These are phyloP conservation scores for Syritta pipiens DNA, from an alignment of 2,888 invertebrate species.

Conservation along the genomic window DNA sequence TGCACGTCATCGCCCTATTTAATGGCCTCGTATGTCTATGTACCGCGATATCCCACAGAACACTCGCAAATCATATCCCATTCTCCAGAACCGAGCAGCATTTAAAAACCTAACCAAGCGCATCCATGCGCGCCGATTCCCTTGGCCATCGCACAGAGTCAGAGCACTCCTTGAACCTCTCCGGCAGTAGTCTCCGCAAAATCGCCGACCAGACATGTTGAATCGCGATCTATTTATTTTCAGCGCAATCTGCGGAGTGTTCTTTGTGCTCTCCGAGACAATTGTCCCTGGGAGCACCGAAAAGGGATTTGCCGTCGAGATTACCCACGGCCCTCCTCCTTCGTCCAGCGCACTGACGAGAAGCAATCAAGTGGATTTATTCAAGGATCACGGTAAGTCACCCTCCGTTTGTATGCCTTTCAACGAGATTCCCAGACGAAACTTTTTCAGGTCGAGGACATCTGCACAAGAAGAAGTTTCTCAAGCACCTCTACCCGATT, in stretches of 20 bases:
- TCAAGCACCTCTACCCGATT: conserved; percentile 82
- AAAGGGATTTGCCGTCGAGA: neutral
- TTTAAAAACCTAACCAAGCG: conserved; percentile 51
- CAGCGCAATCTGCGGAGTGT: neutral
- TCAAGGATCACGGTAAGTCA: too few species aligned
- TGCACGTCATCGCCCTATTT: conserved; percentile 40
- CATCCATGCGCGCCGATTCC: conserved; percentile 41
- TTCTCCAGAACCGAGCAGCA: conserved; percentile 4
- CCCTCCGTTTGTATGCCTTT: too few species aligned
- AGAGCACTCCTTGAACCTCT: conserved; percentile 21
- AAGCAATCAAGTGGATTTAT: too few species aligned
- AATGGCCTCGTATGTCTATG: too few species aligned
- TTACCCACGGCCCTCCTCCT: neutral
- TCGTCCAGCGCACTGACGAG: too few species aligned
- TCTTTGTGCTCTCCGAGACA: neutral
- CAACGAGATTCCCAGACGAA: neutral
- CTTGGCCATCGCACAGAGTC: conserved; percentile 15
- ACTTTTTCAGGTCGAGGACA: conserved; percentile 74
- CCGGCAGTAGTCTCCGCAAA: conserved; percentile 7
- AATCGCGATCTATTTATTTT: neutral
- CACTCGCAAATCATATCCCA: conserved; percentile 7
- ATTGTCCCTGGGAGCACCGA: neutral
- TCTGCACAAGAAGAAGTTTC: conserved; percentile 79
- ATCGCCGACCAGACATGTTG: conserved; percentile 36
- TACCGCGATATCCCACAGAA: neutral